Percentiles rank a stretch among this genome's conserved stretches.
These are phyloP conservation scores for Acrobasis repandana DNA, from an alignment of 2,888 invertebrate species.

Conservation along the genomic window DNA sequence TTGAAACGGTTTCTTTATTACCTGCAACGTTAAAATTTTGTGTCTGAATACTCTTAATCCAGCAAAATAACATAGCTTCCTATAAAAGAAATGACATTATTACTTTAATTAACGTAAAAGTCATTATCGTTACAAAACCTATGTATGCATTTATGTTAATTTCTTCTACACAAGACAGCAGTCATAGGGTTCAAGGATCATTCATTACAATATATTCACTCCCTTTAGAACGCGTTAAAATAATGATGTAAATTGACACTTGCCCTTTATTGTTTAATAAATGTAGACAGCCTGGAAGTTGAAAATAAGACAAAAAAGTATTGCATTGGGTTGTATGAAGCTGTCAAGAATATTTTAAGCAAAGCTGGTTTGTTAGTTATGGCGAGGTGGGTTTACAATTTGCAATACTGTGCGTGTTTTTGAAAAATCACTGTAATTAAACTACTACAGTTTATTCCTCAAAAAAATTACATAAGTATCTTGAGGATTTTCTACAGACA, in stretches of 20 bases:
- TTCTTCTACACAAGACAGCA: slow-evolving; percentile 11
- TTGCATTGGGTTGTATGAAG: too few relatives aligned
- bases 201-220: slow-evolving; percentile 1
- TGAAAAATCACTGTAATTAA: too few relatives aligned
- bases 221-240: background rate
- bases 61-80: background rate
- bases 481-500: too few relatives aligned
- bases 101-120: background rate
- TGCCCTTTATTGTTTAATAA: slow-evolving; percentile 19
- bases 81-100: background rate
- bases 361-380: too few relatives aligned
- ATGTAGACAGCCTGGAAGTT: background rate
- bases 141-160: slow-evolving; percentile 16
- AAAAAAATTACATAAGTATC: too few relatives aligned
- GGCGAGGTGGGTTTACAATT: too few relatives aligned
- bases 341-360: too few relatives aligned
- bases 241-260: slow-evolving; percentile 20
- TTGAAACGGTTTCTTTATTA: background rate
- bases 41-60: too few relatives aligned
- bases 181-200: slow-evolving; percentile 17
- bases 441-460: too few relatives aligned
- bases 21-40: background rate
- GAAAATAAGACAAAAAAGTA: too few relatives aligned
- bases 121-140: slow-evolving; percentile 4
- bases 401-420: too few relatives aligned